Evolutionary conservation across 1,140 invertebrate species (phyloP), one percentile per base, ranked within the genome.

Genomic region (Apis cerana): DNA sequence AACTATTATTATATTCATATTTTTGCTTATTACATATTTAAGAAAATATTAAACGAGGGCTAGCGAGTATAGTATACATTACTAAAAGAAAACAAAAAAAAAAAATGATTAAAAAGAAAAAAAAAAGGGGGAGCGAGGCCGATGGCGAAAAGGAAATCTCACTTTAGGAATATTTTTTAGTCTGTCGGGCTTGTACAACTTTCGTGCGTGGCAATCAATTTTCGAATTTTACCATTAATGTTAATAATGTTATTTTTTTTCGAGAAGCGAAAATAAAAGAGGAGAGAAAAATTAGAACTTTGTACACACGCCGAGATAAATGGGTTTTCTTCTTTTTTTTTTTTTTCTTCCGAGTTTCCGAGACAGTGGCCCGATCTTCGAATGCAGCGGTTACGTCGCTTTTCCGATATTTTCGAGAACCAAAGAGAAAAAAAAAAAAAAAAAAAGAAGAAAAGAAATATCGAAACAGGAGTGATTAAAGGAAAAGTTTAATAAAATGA

Each of bases 1-100:
- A 92, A 93, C 89, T 92, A 93, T 92, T 93, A 93, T 92, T 92
- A 93, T 92, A 94, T 93, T 93, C 88, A 93, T 94, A 94, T 94
- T 94, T 93, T 94, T 94, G 93, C 93, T 93, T 94, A 93, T 90
- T 91, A 90, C 89, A 90, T 92, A 92, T 89, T 93, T 92, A 92
- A 92, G 88, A 89, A 92, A 92, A 90, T 91, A 92, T 91, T 84
- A 88, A 90, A 91, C 80, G 86, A 92, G 88, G 70, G 90, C 88
- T 92, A 92, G 91, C 89, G 83, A 90, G 89, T 91, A 88, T 84
- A 88, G 80, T 82, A 67, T 82, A 72, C 56, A 76, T 71, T 54
- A 50, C 64, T 33, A 33, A 33, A 33, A 33, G 33, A 27, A 27
- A 27, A 27, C 27, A 78, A 27, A n/a, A 67, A 68, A 59, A 80